These are phyloP conservation scores for Panthera leo DNA, from an alignment of 2,113 vertebrate species.

Conservation along the genomic window DNA sequence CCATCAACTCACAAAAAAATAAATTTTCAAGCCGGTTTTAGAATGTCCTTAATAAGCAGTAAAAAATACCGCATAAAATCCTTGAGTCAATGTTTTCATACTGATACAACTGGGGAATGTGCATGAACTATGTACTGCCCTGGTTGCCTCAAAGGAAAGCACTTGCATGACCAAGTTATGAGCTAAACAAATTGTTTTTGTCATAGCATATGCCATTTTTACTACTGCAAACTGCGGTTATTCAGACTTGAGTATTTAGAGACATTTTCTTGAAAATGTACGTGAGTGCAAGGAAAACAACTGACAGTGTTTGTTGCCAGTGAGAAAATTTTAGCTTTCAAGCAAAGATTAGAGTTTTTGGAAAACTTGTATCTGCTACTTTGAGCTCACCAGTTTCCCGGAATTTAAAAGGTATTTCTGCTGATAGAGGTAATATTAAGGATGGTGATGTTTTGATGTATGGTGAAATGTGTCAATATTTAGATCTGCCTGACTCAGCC, in stretches of 20 bases:
- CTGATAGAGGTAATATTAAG: neutral
- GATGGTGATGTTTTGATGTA: neutral
- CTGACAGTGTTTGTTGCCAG: neutral
- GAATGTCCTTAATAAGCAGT: neutral
- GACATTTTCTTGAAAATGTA: neutral
- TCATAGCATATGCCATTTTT: neutral
- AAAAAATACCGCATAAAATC: neutral
- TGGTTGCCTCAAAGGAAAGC: neutral
- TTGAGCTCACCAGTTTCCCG: neutral
- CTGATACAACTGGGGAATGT: neutral
- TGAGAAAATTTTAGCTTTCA: conserved; percentile 30
- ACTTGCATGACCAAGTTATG: neutral
- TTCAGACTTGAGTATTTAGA: neutral
- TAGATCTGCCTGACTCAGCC: neutral
- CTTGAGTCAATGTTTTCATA: neutral
- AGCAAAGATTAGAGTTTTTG: conserved; percentile 42
- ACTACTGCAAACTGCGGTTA: neutral
- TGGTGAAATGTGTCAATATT: neutral
- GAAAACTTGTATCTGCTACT: neutral
- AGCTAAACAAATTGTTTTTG: neutral
- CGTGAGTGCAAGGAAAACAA: conserved; percentile 34
- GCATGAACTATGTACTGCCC: neutral
- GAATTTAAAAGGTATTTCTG: neutral
- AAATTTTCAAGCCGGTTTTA: neutral
- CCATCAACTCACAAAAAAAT: neutral